Evolutionary conservation across 2,888 invertebrate genomes (phyloP).

Genomic region (Erebia aethiops): DNA sequence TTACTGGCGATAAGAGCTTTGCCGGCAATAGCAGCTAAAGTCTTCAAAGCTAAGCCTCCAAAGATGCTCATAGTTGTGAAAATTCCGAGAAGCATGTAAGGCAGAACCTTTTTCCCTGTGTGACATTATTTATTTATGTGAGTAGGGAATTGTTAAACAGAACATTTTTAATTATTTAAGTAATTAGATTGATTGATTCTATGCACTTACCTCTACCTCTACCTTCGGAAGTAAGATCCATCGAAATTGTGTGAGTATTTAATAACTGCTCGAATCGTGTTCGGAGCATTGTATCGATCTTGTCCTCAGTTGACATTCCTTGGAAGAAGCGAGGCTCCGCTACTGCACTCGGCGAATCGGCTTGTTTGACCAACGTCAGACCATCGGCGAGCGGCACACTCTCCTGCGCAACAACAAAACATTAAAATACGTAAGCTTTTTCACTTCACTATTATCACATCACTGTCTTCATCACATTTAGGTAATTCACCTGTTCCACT

Average conservation of each 20-base stretch:
- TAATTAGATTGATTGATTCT: not conserved
- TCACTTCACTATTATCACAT: slow-evolving; percentile 49
- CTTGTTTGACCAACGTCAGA: slow-evolving; percentile 83
- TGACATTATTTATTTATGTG: slow-evolving; percentile 32
- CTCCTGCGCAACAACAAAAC: slow-evolving; percentile 73
- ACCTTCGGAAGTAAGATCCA: slow-evolving; percentile 83
- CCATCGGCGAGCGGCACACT: slow-evolving; percentile 85
- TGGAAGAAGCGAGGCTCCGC: slow-evolving; percentile 83
- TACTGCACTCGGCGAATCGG: slow-evolving; percentile 76
- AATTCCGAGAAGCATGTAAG: slow-evolving; percentile 84
- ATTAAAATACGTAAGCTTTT: slow-evolving; percentile 51
- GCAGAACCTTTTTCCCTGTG: slow-evolving; percentile 80
- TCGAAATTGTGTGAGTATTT: slow-evolving; percentile 85
- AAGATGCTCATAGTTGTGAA: slow-evolving; percentile 86
- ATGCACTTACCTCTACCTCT: slow-evolving; percentile 73
- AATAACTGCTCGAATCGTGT: slow-evolving; percentile 83
- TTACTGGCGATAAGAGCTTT: slow-evolving; percentile 89
- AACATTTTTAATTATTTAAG: not conserved
- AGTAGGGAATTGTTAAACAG: not conserved
- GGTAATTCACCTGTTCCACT: slow-evolving; percentile 82
- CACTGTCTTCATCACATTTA: slow-evolving; percentile 44
- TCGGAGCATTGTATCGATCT: slow-evolving; percentile 77
- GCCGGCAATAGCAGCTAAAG: slow-evolving; percentile 87
- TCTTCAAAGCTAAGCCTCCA: slow-evolving; percentile 87
- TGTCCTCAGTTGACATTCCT: slow-evolving; percentile 81